These are phyloP conservation scores for Amaurobius ferox DNA, from an alignment of 2,888 invertebrate species.

Conservation along the genomic window DNA sequence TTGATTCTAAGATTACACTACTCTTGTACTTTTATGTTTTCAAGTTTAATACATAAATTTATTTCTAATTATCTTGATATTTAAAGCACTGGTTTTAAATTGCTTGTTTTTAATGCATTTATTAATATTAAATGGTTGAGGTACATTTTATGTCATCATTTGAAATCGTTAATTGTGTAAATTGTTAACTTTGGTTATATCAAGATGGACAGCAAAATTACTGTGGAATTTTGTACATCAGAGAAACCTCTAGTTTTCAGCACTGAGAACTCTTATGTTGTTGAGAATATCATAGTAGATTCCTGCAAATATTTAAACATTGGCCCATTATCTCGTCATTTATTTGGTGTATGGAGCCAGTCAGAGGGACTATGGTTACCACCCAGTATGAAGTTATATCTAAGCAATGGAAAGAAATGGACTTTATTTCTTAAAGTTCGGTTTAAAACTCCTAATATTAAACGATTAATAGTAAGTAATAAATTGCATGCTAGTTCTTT, in stretches of 20 bases:
- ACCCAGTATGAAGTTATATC: conserved; percentile 81
- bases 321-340: conserved; percentile 85
- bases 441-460: conserved; percentile 84
- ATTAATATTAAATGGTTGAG: too few species aligned
- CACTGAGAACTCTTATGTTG: conserved; percentile 75
- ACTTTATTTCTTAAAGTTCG: conserved; percentile 86
- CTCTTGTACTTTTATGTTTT: too few species aligned
- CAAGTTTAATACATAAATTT: too few species aligned
- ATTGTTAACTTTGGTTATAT: too few species aligned
- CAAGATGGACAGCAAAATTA: conserved; percentile 32
- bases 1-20: too few species aligned
- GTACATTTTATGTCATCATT: too few species aligned
- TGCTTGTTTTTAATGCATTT: too few species aligned
- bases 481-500: too few species aligned
- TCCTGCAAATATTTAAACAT: conserved; percentile 86
- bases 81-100: too few species aligned
- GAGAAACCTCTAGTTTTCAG: conserved; percentile 38
- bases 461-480: conserved; percentile 61
- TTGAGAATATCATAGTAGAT: conserved; percentile 85
- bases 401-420: conserved; percentile 80
- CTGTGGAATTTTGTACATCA: conserved; percentile 44
- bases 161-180: too few species aligned
- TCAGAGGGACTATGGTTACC: conserved; percentile 84
- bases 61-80: too few species aligned
- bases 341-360: conserved; percentile 86